Conservation (phyloP, 2,113 vertebrate genomes). For the Crotophaga sulcirostris region DNA sequence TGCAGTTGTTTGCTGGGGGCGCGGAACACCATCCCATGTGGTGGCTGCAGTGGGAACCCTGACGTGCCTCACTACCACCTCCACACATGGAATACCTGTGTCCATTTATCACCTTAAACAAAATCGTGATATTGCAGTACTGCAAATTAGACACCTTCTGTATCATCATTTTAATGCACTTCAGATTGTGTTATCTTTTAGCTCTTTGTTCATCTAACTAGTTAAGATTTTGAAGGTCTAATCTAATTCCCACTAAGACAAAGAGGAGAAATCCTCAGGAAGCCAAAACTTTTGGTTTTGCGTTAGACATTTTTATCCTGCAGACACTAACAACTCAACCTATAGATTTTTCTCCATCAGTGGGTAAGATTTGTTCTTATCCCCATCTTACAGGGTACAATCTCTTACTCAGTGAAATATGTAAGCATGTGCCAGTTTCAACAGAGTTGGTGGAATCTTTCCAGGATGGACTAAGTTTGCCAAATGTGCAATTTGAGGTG, state of each 20-base stretch:
- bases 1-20: not conserved
- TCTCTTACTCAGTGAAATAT: conserved; percentile 48
- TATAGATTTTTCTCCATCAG: conserved; percentile 2
- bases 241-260: conserved; percentile 15
- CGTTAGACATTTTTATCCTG: not conserved
- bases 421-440: conserved; percentile 57
- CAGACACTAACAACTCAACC: not conserved
- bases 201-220: conserved; percentile 5
- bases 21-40: rapidly evolving
- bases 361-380: conserved; percentile 41
- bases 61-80: rapidly evolving
- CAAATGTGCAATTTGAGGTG: conserved; percentile 54
- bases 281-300: not conserved
- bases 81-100: not conserved
- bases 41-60: not conserved
- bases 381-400: conserved; percentile 43
- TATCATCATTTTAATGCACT: not conserved
- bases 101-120: not conserved
- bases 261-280: not conserved
- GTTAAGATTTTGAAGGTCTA: conserved; percentile 7
- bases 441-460: conserved; percentile 52
- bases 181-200: not conserved
- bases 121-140: not conserved
- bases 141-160: not conserved
- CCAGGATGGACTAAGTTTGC: conserved; percentile 39